Conservation (phyloP, 2,888 invertebrate species). For the Pseudococcus jackbeardsleyi region DNA sequence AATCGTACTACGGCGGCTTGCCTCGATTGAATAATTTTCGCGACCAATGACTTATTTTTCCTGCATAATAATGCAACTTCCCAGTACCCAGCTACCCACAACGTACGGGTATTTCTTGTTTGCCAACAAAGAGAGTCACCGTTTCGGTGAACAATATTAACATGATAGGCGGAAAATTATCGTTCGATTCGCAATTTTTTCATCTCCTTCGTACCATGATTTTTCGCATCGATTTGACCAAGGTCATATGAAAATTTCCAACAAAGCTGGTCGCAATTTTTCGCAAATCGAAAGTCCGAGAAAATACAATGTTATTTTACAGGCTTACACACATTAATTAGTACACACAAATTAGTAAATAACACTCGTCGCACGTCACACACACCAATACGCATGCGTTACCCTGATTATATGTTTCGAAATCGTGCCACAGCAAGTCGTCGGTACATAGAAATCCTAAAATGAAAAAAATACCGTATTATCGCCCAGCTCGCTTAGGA, state of each 20-base stretch:
- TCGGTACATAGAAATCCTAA: not conserved
- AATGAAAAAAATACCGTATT: not conserved
- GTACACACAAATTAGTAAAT: constrained; percentile 23
- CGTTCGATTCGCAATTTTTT: constrained; percentile 40
- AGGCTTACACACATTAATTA: not conserved
- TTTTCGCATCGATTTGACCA: not conserved
- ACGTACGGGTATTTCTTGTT: not conserved
- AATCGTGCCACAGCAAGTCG: not conserved
- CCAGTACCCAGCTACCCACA: not conserved
- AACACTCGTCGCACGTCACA: not conserved
- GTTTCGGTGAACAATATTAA: constrained; percentile 47
- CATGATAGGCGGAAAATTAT: constrained; percentile 47
- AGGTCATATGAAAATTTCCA: constrained; percentile 4
- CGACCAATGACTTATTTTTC: constrained; percentile 29
- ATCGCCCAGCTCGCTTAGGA: not conserved
- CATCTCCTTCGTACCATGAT: too few relatives aligned
- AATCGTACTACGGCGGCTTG: not conserved
- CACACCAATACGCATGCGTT: not conserved
- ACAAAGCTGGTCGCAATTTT: not conserved
- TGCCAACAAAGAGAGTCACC: constrained; percentile 42
- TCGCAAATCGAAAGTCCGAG: not conserved
- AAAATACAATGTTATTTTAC: not conserved
- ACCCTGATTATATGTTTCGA: constrained; percentile 10
- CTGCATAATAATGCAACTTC: constrained; percentile 40
- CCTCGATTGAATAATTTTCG: constrained; percentile 28